phyloP scores from a whole-genome alignment of 1,140 invertebrate genomes.

The Fopius arisanus region DNA sequence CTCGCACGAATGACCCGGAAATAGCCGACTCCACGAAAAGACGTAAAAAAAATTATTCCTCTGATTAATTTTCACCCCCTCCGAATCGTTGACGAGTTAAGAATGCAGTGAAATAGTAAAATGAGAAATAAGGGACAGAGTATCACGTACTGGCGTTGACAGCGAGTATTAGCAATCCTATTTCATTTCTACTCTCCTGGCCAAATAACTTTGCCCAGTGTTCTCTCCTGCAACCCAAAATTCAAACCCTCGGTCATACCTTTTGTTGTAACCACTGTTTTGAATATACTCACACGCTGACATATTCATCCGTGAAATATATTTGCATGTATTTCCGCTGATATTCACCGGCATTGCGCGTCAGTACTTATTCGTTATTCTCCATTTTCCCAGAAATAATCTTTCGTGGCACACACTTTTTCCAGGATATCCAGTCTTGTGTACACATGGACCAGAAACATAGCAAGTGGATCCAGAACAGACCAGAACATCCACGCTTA shows the following conservation, averaged over 20 bases:
- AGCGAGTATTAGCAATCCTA: conserved; percentile 54
- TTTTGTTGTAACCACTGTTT: background rate
- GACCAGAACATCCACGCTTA: background rate
- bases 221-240: background rate
- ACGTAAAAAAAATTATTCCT: background rate
- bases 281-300: background rate
- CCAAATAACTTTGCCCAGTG: conserved; percentile 39
- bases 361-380: background rate
- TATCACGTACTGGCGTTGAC: conserved; percentile 44
- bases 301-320: conserved; percentile 9
- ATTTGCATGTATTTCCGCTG: background rate
- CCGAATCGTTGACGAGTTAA: background rate
- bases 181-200: conserved; percentile 31
- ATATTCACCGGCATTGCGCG: background rate
- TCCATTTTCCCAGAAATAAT: conserved; percentile 14
- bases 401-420: conserved; percentile 9
- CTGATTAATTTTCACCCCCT: background rate
- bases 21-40: background rate
- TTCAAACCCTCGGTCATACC: background rate
- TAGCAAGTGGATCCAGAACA: background rate
- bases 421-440: background rate
- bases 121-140: conserved; percentile 11
- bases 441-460: background rate
- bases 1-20: background rate
- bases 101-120: background rate